Conservation (phyloP, 2,113 vertebrate genomes). For the Pleuronectes platessa region DNA sequence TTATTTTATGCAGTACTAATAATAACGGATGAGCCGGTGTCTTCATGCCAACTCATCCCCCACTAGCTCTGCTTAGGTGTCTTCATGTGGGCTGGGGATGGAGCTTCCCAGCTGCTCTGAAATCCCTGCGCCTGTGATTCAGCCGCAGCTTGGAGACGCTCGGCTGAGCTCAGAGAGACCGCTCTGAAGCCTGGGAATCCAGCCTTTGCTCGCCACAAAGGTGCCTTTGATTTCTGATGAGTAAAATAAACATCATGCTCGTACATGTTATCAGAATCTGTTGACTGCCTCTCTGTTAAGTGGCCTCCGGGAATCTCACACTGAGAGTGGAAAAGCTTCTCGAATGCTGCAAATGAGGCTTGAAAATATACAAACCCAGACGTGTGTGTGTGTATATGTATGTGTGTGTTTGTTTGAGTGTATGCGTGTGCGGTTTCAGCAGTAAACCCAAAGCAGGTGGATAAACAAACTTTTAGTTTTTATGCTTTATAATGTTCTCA, state of each 20-base stretch:
- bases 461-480: background rate
- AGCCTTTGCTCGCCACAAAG: conserved; percentile 46
- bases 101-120: conserved; percentile 46
- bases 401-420: conserved; percentile 14
- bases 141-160: conserved; percentile 44
- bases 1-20: conserved; percentile 1
- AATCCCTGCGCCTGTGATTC: conserved; percentile 49
- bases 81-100: background rate
- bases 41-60: background rate
- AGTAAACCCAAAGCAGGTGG: background rate
- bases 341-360: conserved; percentile 52
- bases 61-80: background rate
- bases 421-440: background rate
- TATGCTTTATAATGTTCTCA: background rate
- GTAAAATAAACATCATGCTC: conserved; percentile 44
- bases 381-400: conserved; percentile 1
- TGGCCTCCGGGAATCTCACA: conserved; percentile 48
- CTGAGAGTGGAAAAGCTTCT: conserved; percentile 32
- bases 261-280: conserved; percentile 71
- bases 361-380: conserved; percentile 19
- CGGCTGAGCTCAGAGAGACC: conserved; percentile 46
- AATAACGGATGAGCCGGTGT: background rate
- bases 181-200: conserved; percentile 39
- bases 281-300: conserved; percentile 60
- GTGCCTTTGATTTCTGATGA: conserved; percentile 66